Base-by-base conservation (phyloP, 2,888 invertebrate genomes). In the Pharmacophagus antenor region DNA sequence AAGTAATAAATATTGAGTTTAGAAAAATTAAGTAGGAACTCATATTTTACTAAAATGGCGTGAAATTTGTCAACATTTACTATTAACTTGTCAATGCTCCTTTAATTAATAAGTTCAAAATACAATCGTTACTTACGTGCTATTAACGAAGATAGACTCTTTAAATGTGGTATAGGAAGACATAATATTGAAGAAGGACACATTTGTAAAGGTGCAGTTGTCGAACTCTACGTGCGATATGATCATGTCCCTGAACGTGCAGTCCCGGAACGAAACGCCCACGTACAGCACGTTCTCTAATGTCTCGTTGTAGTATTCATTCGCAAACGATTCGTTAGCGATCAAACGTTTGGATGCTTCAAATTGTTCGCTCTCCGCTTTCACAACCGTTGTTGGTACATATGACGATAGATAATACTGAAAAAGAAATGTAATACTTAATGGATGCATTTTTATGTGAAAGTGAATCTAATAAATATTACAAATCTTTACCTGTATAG, bases 181-280 rank as follows among this genome's bases (percentile, higher is more conserved):
- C 77, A 94, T 94, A 47, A 95, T 93, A 68, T 94, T 94, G 27
- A 92, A 92, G 73, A 96, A 94, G 66, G 94, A 93, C 3, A 93
- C 93, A 47, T 93, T 92, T n/a, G 87, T 84, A 73, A 96, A 94
- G 6, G 93, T 90, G 74, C 95, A 95, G 72, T 94, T 94, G 67
- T 87, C 83, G 78, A 95, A 95, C 61, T 92, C 86, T 20, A 95
- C 94, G 70, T 95, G 95, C 62, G 93, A 95, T 77, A 95, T 89
- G 67, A 94, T 84, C 79, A 95, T 88, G 68, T 94, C 93, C 20
- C 91, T 89, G 77, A 95, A 95, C 20, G 92, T 93, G 72, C 93
- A 93, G 64, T 94, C 93, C 27, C 79, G 76, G 78, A 95, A 95
- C 15, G 86, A 85, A 2, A 92, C 91, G 62, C 92, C 89, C 61